phyloP scores from a whole-genome alignment of 1,140 invertebrate genomes.

The Carposina sasakii region DNA sequence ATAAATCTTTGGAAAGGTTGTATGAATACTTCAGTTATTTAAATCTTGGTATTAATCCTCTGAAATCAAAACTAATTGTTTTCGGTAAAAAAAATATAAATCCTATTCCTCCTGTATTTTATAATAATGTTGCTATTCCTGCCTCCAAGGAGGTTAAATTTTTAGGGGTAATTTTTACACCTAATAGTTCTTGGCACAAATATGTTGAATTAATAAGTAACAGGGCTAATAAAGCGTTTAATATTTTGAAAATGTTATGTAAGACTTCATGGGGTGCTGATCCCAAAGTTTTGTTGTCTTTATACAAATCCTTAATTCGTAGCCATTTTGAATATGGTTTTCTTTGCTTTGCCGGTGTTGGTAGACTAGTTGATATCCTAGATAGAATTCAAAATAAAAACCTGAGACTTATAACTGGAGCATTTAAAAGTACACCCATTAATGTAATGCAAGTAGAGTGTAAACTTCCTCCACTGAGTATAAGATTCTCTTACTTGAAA shows the following conservation, averaged over 20 bases:
- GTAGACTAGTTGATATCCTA: neutral
- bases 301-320: constrained; percentile 3
- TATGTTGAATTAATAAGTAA: constrained; percentile 5
- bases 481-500: constrained; percentile 15
- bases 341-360: neutral
- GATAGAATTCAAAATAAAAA: constrained; percentile 10
- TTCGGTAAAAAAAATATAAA: neutral
- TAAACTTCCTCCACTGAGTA: constrained; percentile 11
- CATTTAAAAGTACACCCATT: constrained; percentile 16
- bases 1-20: constrained; percentile 8
- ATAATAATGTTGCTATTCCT: neutral
- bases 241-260: neutral
- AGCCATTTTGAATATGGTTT: constrained; percentile 11
- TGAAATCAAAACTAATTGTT: constrained; percentile 15
- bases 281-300: constrained; percentile 1
- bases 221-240: neutral
- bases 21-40: constrained; percentile 13
- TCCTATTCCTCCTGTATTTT: neutral
- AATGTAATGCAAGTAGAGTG: constrained; percentile 20
- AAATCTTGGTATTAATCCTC: constrained; percentile 8
- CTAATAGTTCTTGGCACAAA: constrained; percentile 18
- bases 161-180: constrained; percentile 17
- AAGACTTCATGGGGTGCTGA: neutral
- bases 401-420: constrained; percentile 1
- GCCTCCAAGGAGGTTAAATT: constrained; percentile 8